A percentile compares a stretch with the other conserved stretches of the same genome.
Evolutionary conservation across 1,140 invertebrate genomes (phyloP).

Genomic region (Papilio dardanus): DNA sequence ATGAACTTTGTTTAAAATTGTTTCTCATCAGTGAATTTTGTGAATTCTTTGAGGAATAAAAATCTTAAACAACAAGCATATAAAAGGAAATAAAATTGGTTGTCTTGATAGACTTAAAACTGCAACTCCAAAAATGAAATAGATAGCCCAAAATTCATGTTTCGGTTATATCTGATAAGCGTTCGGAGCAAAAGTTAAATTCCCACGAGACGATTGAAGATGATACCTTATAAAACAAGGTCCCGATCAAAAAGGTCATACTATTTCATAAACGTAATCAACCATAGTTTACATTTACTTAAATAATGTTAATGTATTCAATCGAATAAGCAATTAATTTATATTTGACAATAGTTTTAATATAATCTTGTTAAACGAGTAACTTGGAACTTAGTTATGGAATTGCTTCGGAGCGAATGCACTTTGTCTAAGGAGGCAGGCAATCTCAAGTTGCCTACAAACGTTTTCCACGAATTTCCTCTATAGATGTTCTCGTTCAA

Average conservation of each 20-base stretch:
- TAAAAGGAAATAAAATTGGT: neutral
- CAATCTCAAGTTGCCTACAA: neutral
- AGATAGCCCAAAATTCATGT: neutral
- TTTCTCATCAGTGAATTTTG: too few relatives aligned
- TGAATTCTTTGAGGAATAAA: too few relatives aligned
- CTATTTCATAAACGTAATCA: slow-evolving; percentile 1
- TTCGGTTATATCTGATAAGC: neutral
- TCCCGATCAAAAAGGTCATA: neutral
- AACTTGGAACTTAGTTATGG: too few relatives aligned
- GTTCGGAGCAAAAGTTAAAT: slow-evolving; percentile 1
- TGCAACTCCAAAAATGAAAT: neutral
- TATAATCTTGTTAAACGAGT: neutral
- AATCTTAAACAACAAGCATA: neutral
- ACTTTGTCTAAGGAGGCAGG: too few relatives aligned
- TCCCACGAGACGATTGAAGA: slow-evolving; percentile 10
- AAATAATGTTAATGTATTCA: slow-evolving; percentile 18
- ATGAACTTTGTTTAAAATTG: too few relatives aligned
- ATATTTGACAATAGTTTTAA: slow-evolving; percentile 14
- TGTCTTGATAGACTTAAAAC: too few relatives aligned
- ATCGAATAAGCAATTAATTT: slow-evolving; percentile 13
- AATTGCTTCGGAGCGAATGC: too few relatives aligned
- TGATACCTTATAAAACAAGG: neutral
- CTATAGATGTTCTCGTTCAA: too few relatives aligned
- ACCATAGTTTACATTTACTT: slow-evolving; percentile 4
- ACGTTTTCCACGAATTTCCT: too few relatives aligned